Evolutionary conservation across 2,113 vertebrate species (phyloP), one percentile per base, ranked within the genome.

Genomic region (Tauraco erythrolophus): DNA sequence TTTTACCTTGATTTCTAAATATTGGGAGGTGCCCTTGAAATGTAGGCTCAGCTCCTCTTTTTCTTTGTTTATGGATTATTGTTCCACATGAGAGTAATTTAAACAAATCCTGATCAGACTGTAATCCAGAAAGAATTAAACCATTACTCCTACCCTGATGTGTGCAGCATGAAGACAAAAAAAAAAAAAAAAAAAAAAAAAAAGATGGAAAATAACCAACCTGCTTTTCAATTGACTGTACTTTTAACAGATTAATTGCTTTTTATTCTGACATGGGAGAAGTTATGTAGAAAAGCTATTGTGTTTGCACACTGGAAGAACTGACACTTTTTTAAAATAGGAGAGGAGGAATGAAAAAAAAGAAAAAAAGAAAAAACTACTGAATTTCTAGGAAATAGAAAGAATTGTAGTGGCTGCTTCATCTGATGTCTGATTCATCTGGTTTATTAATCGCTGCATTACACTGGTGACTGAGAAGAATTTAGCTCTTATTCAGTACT

Each of bases 1-100:
- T 75, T 89, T 93, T 35, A 54, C 54, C 18, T 80, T 84, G 3
- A 0, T 97, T 95, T 92, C 71, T 83, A 84, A 95, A 51, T 41
- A 80, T 53, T 86, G 18, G 35, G 14, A 4, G 9, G 11, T 79
- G 78, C 56, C 92, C 88, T 96, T 96, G 94, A 95, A 94, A 88
- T 69, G 14, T 19, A 56, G 41, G 39, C 54, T 77, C 74, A 76
- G 17, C 19, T 90, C 35, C 37, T 84, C 21, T 48, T 84, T 88
- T 72, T 94, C 79, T 96, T 92, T 95, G 71, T 79, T 96, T 95
- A 57, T 93, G 18, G 50, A 95, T 90, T 94, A 53, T 57, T 92
- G 22, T 94, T 97, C 83, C 74, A 81, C 48, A 60, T 88, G 45
- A 39, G 54, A 91, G n/a, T 56, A 64, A 46, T 95, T 91, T 91